Percentiles rank a stretch among this genome's conserved stretches.
Conservation (phyloP, 2,888 invertebrate species). For the Trachelus iudaicus region DNA sequence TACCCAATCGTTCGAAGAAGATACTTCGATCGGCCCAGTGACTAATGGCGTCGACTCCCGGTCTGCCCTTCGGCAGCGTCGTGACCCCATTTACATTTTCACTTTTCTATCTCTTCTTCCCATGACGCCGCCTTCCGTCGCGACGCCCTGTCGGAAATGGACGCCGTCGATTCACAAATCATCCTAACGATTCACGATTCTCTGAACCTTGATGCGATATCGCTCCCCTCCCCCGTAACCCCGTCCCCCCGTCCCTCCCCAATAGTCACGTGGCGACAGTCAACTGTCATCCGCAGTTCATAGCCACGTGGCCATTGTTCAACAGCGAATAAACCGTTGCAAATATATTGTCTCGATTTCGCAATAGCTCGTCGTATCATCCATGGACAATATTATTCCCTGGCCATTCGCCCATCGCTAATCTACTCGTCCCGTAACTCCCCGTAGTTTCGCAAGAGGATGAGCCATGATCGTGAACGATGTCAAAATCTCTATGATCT, state of each 20-base stretch:
- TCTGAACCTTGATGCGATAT: background rate
- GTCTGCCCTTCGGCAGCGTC: background rate
- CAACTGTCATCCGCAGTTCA: conserved; percentile 32
- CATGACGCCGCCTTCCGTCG: background rate
- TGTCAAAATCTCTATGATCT: background rate
- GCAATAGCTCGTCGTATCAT: background rate
- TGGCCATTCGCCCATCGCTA: background rate
- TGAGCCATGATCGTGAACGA: background rate
- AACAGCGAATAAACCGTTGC: background rate
- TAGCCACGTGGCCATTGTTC: background rate
- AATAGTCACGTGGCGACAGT: conserved; percentile 23
- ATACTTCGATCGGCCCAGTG: background rate
- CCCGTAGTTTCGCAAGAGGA: background rate
- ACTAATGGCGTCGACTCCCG: background rate
- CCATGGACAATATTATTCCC: background rate
- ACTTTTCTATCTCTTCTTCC: background rate
- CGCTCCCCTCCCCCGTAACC: background rate
- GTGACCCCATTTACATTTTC: background rate
- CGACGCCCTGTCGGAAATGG: background rate
- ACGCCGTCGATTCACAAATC: background rate
- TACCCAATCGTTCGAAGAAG: background rate
- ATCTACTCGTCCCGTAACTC: background rate
- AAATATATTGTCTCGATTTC: background rate
- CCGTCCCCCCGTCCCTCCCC: background rate
- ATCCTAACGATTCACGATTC: conserved; percentile 1